These are phyloP conservation scores for Taenaris catops DNA, from an alignment of 2,888 invertebrate genomes.

Conservation along the genomic window DNA sequence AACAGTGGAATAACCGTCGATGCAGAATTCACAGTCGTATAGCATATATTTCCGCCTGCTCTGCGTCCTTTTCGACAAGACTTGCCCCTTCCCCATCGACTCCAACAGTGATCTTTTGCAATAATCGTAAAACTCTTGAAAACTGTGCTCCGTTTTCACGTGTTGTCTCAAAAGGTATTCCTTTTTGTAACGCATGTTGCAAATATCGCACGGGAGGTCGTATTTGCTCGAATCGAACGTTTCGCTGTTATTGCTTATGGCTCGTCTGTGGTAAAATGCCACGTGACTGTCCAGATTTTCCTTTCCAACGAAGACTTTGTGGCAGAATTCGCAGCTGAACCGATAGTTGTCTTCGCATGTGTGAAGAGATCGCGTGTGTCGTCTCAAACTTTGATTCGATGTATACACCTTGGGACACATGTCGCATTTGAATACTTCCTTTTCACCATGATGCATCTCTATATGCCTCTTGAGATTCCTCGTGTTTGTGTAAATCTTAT, in stretches of 20 bases:
- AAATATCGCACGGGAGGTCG: conserved; percentile 35
- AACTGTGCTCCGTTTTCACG: conserved; percentile 48
- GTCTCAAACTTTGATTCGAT: conserved; percentile 49
- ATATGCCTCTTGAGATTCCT: conserved; percentile 51
- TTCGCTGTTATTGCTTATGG: conserved; percentile 1
- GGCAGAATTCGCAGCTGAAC: conserved; percentile 30
- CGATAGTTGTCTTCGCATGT: conserved; percentile 28
- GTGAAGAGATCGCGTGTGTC: conserved; percentile 42
- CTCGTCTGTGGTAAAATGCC: conserved; percentile 22
- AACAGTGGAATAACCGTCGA: conserved; percentile 34
- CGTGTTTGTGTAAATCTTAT: conserved; percentile 47
- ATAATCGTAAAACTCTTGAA: conserved; percentile 51
- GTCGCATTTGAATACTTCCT: conserved; percentile 43
- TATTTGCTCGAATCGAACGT: conserved; percentile 10
- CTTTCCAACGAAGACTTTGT: conserved; percentile 29
- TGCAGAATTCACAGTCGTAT: conserved; percentile 53
- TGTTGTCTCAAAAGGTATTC: conserved; percentile 46
- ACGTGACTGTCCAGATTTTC: conserved; percentile 36
- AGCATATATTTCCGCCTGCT: conserved; percentile 16
- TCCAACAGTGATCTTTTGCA: conserved; percentile 42
- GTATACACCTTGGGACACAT: conserved; percentile 57
- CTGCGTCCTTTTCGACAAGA: not conserved
- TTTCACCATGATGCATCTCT: conserved; percentile 50
- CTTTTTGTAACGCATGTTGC: conserved; percentile 36
- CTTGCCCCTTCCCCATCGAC: not conserved